Percentiles rank a stretch among this genome's conserved stretches.
Evolutionary conservation across 2,797 vertebrate genomes (phyloP).

Genomic region (Onychomys leucogaster): DNA sequence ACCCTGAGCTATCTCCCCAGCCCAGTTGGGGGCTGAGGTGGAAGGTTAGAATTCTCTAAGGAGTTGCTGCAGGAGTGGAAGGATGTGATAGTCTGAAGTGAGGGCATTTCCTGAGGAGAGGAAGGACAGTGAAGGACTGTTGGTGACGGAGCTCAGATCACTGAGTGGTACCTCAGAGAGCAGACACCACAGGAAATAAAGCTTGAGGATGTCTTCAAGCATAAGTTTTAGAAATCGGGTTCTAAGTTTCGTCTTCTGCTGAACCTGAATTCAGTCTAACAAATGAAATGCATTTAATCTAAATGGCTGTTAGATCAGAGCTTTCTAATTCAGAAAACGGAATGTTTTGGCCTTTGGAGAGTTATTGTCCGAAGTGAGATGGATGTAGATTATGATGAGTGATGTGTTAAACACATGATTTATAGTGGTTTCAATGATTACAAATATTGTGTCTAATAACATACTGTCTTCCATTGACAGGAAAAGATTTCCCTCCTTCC

Average conservation of each 20-base stretch:
- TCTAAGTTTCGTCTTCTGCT: background rate
- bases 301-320: background rate
- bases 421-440: background rate
- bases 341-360: slow-evolving; percentile 3
- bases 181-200: background rate
- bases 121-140: background rate
- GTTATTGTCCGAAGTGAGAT: background rate
- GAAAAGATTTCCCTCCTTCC: background rate
- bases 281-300: slow-evolving; percentile 35
- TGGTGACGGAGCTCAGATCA: background rate
- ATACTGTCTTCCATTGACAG: background rate
- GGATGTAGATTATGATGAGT: background rate
- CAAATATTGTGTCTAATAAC: background rate
- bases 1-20: background rate
- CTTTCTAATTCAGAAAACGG: background rate
- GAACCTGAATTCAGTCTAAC: background rate
- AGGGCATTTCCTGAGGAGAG: background rate
- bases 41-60: background rate
- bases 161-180: background rate
- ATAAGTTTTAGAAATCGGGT: slow-evolving; percentile 6
- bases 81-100: background rate
- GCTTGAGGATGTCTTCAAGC: background rate
- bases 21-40: too few relatives aligned
- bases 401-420: background rate
- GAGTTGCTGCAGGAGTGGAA: background rate